Base-by-base conservation (phyloP, 2,888 invertebrate species). In the Petrolisthes cinctipes region DNA sequence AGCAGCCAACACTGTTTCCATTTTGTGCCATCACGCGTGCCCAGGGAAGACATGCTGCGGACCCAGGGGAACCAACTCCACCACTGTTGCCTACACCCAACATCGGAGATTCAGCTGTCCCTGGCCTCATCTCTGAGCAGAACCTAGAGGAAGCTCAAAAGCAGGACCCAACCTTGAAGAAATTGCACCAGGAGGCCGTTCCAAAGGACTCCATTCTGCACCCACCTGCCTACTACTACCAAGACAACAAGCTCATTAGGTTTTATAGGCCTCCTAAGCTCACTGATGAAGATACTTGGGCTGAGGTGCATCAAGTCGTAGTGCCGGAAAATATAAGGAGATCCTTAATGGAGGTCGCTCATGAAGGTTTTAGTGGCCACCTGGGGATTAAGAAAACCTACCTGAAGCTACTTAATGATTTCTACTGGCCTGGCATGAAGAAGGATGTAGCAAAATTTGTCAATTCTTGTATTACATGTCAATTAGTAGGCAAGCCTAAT, bases 361-460 rank as follows among this genome's bases (percentile, higher is more conserved):
- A 78, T 78, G 37, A 78, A 14, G 78, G 54, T 5, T 37, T 78
- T 53, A 51, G 51, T 53, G 37, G 78, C 14, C 78, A 78, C n/a
- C n/a, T 78, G 54, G 78, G 4, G 5, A 54, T 78, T 78, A 78
- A 54, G 37, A 78, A 78, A n/a, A 78, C 78, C 54, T 78, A 78
- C n/a, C 53, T 54, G 5, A 78, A 78, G 78, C 14, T 78, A n/a
- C n/a, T n/a, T n/a, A n/a, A n/a, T n/a, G n/a, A n/a, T n/a, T n/a
- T n/a, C n/a, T n/a, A n/a, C n/a, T n/a, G n/a, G n/a, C n/a, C n/a
- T n/a, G n/a, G n/a, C n/a, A n/a, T n/a, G n/a, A n/a, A n/a, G n/a
- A n/a, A 54, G 37, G 51, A 78, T 54, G 78, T 78, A 71, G n/a
- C 54, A 78, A 54, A 7, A 5, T 54, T 54, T 1, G 37, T 78